phyloP scores from a whole-genome alignment of 2,797 vertebrate species.

The Siniperca undulata region DNA sequence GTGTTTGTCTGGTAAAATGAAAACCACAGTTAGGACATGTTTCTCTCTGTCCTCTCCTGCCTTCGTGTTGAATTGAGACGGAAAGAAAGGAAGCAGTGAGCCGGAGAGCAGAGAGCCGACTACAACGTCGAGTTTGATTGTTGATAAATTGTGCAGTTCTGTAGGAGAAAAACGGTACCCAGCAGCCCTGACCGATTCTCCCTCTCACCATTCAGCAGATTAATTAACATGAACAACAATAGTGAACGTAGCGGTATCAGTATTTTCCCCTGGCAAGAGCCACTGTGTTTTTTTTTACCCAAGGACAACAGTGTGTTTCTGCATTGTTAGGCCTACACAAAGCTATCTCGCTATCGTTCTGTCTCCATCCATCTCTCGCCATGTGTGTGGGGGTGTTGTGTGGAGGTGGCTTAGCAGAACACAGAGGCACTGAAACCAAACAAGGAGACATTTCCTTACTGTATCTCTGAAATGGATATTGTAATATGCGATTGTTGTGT shows the following conservation, averaged over 20 bases:
- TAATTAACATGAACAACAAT: constrained; percentile 53
- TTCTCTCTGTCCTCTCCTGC: background rate
- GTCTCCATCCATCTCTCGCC: constrained; percentile 75
- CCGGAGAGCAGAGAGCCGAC: background rate
- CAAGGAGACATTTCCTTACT: constrained; percentile 60
- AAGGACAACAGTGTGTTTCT: constrained; percentile 58
- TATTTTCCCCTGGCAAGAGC: constrained; percentile 38
- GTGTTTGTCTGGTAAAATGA: background rate
- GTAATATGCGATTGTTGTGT: constrained; percentile 36
- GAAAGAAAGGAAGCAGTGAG: constrained; percentile 10
- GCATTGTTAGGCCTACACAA: constrained; percentile 73
- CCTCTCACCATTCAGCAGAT: constrained; percentile 52
- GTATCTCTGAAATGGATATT: constrained; percentile 60
- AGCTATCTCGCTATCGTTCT: constrained; percentile 58
- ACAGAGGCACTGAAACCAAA: constrained; percentile 70
- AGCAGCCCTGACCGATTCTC: constrained; percentile 6
- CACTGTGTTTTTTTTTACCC: constrained; percentile 37
- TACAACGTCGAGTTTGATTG: constrained; percentile 41
- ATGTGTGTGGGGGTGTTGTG: constrained; percentile 83
- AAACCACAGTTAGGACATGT: background rate
- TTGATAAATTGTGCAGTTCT: constrained; percentile 26
- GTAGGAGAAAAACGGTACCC: constrained; percentile 2
- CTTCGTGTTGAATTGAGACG: background rate
- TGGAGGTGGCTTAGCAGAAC: constrained; percentile 77
- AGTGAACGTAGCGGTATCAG: constrained; percentile 14